phyloP scores from a whole-genome alignment of 2,888 invertebrate genomes.

The Cantharis flavilabris region DNA sequence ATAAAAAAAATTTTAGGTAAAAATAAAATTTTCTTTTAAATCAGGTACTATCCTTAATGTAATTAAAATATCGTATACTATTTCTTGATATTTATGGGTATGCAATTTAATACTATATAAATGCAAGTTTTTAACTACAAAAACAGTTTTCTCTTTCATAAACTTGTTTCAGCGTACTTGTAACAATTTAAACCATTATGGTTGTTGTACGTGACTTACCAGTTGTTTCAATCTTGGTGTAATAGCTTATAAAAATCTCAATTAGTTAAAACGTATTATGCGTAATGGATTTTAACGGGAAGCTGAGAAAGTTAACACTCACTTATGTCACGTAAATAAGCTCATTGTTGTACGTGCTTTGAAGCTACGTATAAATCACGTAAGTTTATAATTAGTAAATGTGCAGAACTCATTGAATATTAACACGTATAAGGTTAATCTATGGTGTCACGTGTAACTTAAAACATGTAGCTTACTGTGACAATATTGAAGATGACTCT shows the following conservation, averaged over 20 bases:
- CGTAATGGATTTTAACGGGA: background rate
- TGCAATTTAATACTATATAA: too few relatives aligned
- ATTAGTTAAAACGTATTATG: background rate
- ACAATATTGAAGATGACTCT: background rate
- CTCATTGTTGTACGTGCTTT: background rate
- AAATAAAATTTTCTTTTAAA: too few relatives aligned
- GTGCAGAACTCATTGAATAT: too few relatives aligned
- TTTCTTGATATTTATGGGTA: too few relatives aligned
- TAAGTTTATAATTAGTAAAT: background rate
- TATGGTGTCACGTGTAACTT: background rate
- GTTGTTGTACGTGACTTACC: background rate
- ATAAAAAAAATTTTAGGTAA: too few relatives aligned
- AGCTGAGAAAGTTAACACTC: background rate
- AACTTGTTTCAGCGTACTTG: background rate
- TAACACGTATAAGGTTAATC: background rate
- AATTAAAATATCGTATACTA: too few relatives aligned
- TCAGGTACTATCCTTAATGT: too few relatives aligned
- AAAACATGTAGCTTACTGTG: background rate
- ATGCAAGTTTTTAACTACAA: background rate
- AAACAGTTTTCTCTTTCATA: background rate
- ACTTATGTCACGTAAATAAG: background rate
- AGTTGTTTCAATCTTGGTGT: too few relatives aligned
- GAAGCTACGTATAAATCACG: background rate
- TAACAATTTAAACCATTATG: background rate
- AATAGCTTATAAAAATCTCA: background rate